phyloP scores from a whole-genome alignment of 2,113 vertebrate species.

The Sebastes schlegelii region DNA sequence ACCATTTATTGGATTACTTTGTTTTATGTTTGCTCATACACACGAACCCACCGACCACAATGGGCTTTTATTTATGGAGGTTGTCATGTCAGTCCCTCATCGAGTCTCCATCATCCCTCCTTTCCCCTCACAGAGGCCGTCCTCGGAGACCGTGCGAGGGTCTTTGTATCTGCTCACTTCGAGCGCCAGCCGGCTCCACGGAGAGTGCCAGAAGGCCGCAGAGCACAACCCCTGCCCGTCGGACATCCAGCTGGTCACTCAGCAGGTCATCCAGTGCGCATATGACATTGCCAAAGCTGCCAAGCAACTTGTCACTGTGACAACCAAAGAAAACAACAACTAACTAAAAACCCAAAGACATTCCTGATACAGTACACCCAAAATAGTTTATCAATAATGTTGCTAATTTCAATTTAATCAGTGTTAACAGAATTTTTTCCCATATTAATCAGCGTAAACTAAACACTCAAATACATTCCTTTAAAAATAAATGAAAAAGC shows the following conservation, averaged over 20 bases:
- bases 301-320: constrained; percentile 98
- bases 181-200: constrained; percentile 94
- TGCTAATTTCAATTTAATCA: constrained; percentile 72
- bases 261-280: constrained; percentile 99
- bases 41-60: constrained; percentile 21
- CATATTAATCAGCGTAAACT: constrained; percentile 62
- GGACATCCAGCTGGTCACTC: constrained; percentile 95
- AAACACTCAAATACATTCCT: constrained; percentile 48
- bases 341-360: constrained; percentile 78
- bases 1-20: constrained; percentile 29
- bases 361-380: constrained; percentile 21
- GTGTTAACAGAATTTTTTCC: constrained; percentile 84
- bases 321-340: constrained; percentile 99
- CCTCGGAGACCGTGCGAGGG: constrained; percentile 90
- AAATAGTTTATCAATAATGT: constrained; percentile 18
- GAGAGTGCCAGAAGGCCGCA: constrained; percentile 92
- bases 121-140: constrained; percentile 87
- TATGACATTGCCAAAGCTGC: constrained; percentile 99
- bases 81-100: constrained; percentile 31
- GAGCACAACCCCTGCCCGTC: constrained; percentile 82
- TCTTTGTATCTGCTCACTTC: constrained; percentile 94
- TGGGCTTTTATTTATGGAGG: constrained; percentile 24
- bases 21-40: constrained; percentile 30
- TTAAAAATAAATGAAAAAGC: constrained; percentile 3
- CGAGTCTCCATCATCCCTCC: constrained; percentile 15